Base-by-base conservation (phyloP, 2,797 vertebrate species). In the Leptoclinus maculatus region DNA sequence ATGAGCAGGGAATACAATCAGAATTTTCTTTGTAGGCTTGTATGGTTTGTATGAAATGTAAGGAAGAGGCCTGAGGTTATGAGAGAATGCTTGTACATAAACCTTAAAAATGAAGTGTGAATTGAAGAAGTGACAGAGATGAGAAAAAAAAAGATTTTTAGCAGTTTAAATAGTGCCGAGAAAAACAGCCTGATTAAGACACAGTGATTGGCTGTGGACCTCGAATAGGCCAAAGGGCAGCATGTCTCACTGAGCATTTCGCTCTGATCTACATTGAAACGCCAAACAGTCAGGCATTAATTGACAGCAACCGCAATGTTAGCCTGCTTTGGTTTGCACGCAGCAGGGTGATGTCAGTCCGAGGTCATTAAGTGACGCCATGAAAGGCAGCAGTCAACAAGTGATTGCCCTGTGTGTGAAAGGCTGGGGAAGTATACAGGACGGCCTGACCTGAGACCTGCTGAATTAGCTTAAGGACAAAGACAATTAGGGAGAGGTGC, bases 391-490 rank as follows among this genome's bases (percentile, higher is more conserved):
- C 66, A 66, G 67, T 71, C 10, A 41, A 71, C 65, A 64, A 82
- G 74, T 2, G 14, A 78, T 72, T 3, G 13, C 51, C 51, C 25
- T 0, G 9, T 23, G 49, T 70, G 63, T 80, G 23, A 72, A 86
- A 82, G 75, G 32, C 53, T 53, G 51, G 21, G 54, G 58, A 80
- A 65, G 80, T 70, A 69, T 88, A 78, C 8, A 66, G 76, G 62
- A 77, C 73, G 38, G 19, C 1, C 16, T 75, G 82, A 84, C 77
- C 83, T 29, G 63, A 74, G 79, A 88, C 56, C 66, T 83, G 76
- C 84, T 80, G 79, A 83, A 85, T 81, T 82, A 62, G 76, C 84
- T 86, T 36, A 3, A 57, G 74, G 34, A 49, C 23, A 21, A 27
- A 83, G 70, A 78, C 62, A 81, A 66, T 78, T 74, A 87, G 76